Percentiles rank a stretch among this genome's conserved stretches.
Conservation (phyloP, 2,113 vertebrate genomes). For the Trogon surrucura region DNA sequence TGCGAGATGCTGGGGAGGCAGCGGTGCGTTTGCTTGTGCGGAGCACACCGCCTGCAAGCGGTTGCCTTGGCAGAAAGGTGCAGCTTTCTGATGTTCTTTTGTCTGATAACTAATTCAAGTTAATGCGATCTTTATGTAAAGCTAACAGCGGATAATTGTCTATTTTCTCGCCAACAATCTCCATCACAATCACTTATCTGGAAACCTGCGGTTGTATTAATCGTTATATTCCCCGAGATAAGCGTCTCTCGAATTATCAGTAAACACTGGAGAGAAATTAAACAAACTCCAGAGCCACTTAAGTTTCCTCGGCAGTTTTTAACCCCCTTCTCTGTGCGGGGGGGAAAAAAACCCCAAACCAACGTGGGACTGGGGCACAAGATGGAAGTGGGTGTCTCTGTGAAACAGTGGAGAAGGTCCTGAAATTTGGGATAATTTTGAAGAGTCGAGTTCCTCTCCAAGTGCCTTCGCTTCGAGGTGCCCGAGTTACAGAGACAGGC, state of each 20-base stretch:
- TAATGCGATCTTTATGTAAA: slow-evolving; percentile 89
- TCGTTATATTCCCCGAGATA: slow-evolving; percentile 79
- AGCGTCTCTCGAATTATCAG: slow-evolving; percentile 71
- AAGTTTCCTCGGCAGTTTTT: slow-evolving; percentile 26
- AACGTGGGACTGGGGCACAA: neutral
- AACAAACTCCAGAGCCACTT: slow-evolving; percentile 54
- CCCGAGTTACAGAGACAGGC: neutral
- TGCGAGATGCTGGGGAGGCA: slow-evolving; percentile 5
- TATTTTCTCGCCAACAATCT: slow-evolving; percentile 88
- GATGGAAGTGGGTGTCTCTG: neutral
- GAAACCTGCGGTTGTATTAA: slow-evolving; percentile 86
- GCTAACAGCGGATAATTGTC: slow-evolving; percentile 90
- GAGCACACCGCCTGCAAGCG: slow-evolving; percentile 42
- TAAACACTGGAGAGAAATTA: slow-evolving; percentile 67
- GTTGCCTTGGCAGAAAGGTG: slow-evolving; percentile 77
- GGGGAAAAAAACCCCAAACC: neutral
- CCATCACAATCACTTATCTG: slow-evolving; percentile 87
- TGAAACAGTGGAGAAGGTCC: neutral
- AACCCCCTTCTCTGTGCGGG: neutral
- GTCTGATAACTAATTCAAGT: slow-evolving; percentile 89
- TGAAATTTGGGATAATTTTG: neutral
- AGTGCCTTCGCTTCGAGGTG: neutral
- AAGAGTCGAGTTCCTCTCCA: neutral
- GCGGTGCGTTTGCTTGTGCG: slow-evolving; percentile 20
- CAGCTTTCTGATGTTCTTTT: slow-evolving; percentile 80